phyloP scores from a whole-genome alignment of 2,113 vertebrate genomes.

The Indicator maculatus region DNA sequence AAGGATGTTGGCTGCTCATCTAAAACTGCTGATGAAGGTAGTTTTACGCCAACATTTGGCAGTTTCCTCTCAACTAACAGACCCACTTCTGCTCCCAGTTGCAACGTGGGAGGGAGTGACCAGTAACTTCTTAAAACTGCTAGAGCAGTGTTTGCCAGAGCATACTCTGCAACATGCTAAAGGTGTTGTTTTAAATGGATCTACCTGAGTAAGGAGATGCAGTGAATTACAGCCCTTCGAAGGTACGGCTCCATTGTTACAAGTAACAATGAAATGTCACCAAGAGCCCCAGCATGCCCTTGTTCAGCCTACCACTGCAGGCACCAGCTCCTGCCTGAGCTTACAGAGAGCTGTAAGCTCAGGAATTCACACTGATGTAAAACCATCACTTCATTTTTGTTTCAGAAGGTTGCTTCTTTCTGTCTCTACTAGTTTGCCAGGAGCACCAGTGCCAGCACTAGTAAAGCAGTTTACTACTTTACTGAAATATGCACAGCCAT shows the following conservation, averaged over 20 bases:
- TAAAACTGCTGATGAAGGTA: background rate
- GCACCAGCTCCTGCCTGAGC: background rate
- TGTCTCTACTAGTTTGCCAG: background rate
- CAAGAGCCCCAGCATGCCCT: background rate
- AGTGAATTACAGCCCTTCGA: background rate
- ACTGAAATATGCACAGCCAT: background rate
- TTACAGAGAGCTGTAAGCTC: background rate
- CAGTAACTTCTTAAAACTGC: background rate
- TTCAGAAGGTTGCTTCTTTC: background rate
- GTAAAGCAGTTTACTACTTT: background rate
- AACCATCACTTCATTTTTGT: background rate
- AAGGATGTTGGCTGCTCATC: background rate
- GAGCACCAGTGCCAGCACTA: background rate
- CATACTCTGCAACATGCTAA: background rate
- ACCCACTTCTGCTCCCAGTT: background rate
- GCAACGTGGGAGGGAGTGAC: background rate
- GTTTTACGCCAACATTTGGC: background rate
- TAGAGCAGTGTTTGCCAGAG: background rate
- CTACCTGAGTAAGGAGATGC: background rate
- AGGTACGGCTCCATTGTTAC: background rate
- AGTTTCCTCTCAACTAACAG: background rate
- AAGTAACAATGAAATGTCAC: background rate
- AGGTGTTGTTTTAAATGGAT: background rate
- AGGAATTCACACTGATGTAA: background rate
- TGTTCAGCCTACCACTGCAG: background rate